Base-by-base conservation (phyloP, 2,888 invertebrate species). In the Priocnemis perturbator region DNA sequence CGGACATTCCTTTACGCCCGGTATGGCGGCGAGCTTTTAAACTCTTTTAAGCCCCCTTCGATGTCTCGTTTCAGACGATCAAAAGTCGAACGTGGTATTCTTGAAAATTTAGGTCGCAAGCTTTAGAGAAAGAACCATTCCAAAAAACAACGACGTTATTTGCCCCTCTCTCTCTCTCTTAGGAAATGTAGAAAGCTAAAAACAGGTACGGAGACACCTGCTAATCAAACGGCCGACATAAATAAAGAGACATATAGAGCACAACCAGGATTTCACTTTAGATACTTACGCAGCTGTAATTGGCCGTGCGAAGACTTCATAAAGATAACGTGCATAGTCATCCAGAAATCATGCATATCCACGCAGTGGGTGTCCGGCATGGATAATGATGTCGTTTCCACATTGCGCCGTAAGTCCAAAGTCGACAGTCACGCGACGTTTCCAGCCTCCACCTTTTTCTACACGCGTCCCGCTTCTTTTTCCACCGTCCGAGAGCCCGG, bases 1-100 rank as follows among this genome's bases (percentile, higher is more conserved):
- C 74, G 81, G 81, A 78, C 86, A 85, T 85, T 85, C 85, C 83
- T 78, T 50, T 76, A 78, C 77, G 79, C 81, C 81, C 78, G 81
- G 77, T 79, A 79, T 78, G 76, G 76, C 78, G 70, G 73, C 70
- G 58, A 71, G 75, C 75, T 78, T 78, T 79, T 64, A 70, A 72
- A 37, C 37, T 37, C 37, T 11, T 37, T 37, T 37, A 37, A 37
- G 37, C 37, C 50, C 20, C 50, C 50, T 20, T 50, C 57, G 57
- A 44, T 15, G 23, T 30, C 58, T 19, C 44, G 19, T 20, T 14
- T 20, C 19, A 21, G 4, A 44, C 58, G 58, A 30, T 45, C 58
- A 19, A 58, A 58, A 58, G 15, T 58, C 58, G 58, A 58, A 58
- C 58, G 58, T 20, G 37, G 58, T 58, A 58, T 58, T 58, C 58